Percentiles rank a stretch among this genome's conserved stretches.
Evolutionary conservation across 2,113 vertebrate species (phyloP).

Genomic region (Microcebus jonahi): DNA sequence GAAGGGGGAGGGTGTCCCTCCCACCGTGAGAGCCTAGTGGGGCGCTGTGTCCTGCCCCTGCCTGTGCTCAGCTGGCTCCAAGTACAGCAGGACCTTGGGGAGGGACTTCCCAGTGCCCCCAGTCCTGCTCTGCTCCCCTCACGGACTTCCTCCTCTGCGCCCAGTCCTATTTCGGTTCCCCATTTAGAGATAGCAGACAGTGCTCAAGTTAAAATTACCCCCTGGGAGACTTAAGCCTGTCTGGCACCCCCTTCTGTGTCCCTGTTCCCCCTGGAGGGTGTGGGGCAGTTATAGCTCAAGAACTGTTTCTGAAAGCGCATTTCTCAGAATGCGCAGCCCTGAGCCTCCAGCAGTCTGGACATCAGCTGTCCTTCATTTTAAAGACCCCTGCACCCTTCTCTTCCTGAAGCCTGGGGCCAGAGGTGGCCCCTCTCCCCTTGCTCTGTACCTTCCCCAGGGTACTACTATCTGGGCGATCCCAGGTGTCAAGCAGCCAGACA

Average conservation of each 20-base stretch:
- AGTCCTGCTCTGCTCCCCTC: neutral
- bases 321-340: neutral
- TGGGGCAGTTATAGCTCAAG: neutral
- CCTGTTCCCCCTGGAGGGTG: fast-evolving
- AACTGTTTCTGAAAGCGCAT: neutral
- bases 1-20: fast-evolving
- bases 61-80: neutral
- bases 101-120: neutral
- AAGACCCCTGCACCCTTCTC: neutral
- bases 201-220: neutral
- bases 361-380: neutral
- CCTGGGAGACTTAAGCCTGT: neutral
- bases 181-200: conserved; percentile 62
- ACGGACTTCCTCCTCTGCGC: conserved; percentile 4
- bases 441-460: neutral
- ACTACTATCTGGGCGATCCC: fast-evolving
- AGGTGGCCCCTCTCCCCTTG: neutral
- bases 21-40: fast-evolving
- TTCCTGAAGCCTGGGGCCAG: neutral
- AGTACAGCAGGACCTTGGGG: fast-evolving
- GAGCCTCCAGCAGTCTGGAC: neutral
- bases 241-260: neutral
- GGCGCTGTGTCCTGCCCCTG: neutral
- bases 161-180: conserved; percentile 54
- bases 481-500: fast-evolving